These are phyloP conservation scores for Glaucomys volans DNA, from an alignment of 2,113 vertebrate genomes.

Conservation along the genomic window DNA sequence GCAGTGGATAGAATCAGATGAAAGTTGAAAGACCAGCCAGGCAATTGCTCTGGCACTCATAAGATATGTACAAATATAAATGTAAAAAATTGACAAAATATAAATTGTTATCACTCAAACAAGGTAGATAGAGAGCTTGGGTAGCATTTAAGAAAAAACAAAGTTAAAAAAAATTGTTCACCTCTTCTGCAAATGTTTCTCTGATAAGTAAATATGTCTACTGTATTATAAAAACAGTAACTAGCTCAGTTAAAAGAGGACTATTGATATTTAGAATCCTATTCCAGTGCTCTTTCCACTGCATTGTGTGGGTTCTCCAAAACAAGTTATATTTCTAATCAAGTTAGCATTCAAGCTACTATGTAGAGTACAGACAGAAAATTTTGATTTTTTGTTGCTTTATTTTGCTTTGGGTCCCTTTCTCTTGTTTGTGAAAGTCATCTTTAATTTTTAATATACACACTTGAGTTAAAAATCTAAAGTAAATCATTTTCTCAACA, in stretches of 20 bases:
- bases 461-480: background rate
- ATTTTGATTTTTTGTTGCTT: background rate
- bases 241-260: background rate
- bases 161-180: slow-evolving; percentile 27
- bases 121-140: background rate
- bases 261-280: background rate
- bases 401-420: background rate
- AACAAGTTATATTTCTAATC: background rate
- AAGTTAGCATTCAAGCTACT: background rate
- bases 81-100: background rate
- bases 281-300: background rate
- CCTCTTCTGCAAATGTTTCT: background rate
- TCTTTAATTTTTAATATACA: background rate
- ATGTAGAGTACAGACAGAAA: background rate
- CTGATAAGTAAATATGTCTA: background rate
- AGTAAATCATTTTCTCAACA: background rate
- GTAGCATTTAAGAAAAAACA: background rate
- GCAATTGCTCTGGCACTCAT: background rate
- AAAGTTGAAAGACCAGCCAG: background rate
- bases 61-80: slow-evolving; percentile 54
- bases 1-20: background rate
- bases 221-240: background rate
- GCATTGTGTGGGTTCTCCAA: background rate
- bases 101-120: background rate
- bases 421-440: background rate